Conservation (phyloP, 2,888 invertebrate genomes). For the Rhagophthalmus giganteus region DNA sequence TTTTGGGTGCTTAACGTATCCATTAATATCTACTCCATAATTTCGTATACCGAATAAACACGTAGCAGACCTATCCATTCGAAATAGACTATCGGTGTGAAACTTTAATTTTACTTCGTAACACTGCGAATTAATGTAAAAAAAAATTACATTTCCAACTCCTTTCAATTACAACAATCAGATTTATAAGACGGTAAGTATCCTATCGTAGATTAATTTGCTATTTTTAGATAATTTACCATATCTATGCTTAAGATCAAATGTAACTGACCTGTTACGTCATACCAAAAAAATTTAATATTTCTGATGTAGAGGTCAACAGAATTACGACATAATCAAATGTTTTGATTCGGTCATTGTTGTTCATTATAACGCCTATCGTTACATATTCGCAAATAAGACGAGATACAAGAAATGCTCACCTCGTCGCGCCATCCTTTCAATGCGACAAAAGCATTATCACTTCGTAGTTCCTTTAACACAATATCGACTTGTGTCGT, state of each 20-base stretch:
- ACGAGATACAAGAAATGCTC: too few relatives aligned
- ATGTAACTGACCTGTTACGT: conserved; percentile 11
- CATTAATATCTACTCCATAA: conserved; percentile 94
- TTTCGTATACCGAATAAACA: conserved; percentile 92
- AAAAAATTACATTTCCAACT: neutral
- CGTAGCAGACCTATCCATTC: conserved; percentile 91
- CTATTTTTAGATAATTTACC: conserved; percentile 12
- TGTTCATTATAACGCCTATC: too few relatives aligned
- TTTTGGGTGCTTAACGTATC: conserved; percentile 83
- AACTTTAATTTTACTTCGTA: conserved; percentile 86
- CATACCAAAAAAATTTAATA: conserved; percentile 11
- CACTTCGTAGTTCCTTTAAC: conserved; percentile 72
- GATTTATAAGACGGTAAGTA: too few relatives aligned
- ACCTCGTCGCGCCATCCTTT: conserved; percentile 95
- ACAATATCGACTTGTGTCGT: conserved; percentile 78
- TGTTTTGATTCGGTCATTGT: too few relatives aligned
- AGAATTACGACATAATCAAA: conserved; percentile 1
- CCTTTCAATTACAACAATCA: too few relatives aligned
- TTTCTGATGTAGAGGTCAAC: neutral
- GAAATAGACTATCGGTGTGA: conserved; percentile 63
- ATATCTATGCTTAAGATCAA: conserved; percentile 13
- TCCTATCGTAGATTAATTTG: too few relatives aligned
- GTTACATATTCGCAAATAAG: too few relatives aligned
- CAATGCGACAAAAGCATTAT: conserved; percentile 77
- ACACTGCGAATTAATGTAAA: conserved; percentile 59